Evolutionary conservation across 2,888 invertebrate species (phyloP), one percentile per base, ranked within the genome.

Genomic region (Acrocyrtus sp.): DNA sequence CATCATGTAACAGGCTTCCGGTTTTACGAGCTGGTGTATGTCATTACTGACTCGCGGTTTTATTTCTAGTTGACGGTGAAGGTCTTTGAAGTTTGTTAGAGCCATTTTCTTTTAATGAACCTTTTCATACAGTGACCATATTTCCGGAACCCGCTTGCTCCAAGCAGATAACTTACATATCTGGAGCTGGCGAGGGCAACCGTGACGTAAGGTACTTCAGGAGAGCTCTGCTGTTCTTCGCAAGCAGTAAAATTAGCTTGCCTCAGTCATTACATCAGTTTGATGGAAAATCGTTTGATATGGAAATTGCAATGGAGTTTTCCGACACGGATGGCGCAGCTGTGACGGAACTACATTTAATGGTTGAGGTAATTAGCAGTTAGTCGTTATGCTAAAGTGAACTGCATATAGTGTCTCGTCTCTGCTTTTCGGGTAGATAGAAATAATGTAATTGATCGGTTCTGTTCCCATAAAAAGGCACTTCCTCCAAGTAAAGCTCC

Each of bases 291-390:
- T 2, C 39, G 22, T 61, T 56, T 54, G 47, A 54, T n/a, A 69
- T 69, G 69, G 69, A 69, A 48, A 62, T 69, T 48, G 24, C 47
- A n/a, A 29, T 69, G 48, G 69, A 69, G 21, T 69, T 69, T 48
- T 17, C 58, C 1, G 21, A 21, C n/a, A 4, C 8, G 5, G 39
- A 56, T 10, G 21, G 26, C 10, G 24, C 34, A 45, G 34, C 51
- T 17, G 21, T 21, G 6, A 61, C 62, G 39, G 21, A 10, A 22
- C 17, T 69, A 24, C 61, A 47, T 39, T 1, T 61, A 15, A 39
- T 69, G 27, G 56, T 69, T 17, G 69, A 69, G 48, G 69, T 69
- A 48, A 45, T 45, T 17, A 45, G 34, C 34, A 34, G 34, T 34
- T 34, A 34, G 5, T n/a, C n/a, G n/a, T n/a, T n/a, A n/a, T n/a